These are phyloP conservation scores for Geotrypetes seraphini DNA, from an alignment of 2,797 vertebrate species.

Conservation along the genomic window DNA sequence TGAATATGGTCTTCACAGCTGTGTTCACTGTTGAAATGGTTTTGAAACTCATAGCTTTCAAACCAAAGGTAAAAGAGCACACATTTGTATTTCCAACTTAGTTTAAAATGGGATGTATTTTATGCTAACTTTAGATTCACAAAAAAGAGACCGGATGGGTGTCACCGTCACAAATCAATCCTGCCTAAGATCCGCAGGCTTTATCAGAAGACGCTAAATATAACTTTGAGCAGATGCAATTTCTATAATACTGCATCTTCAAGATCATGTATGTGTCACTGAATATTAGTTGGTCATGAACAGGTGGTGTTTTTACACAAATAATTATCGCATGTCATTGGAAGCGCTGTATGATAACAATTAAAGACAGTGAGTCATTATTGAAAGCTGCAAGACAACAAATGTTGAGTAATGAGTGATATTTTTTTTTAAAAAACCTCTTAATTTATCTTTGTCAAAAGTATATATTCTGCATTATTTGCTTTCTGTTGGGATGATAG, in stretches of 20 bases:
- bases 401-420: neutral
- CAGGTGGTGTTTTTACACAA: constrained; percentile 4
- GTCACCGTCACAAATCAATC: neutral
- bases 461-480: neutral
- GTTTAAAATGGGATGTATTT: constrained; percentile 18
- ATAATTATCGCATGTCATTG: neutral
- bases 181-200: constrained; percentile 4
- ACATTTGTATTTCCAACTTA: constrained; percentile 9
- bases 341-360: neutral
- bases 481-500: no score
- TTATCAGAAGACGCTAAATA: neutral
- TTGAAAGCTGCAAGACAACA: no score
- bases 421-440: no score
- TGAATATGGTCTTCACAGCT: constrained; percentile 97
- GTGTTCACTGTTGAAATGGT: constrained; percentile 98
- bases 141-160: constrained; percentile 1
- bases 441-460: neutral
- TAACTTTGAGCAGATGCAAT: neutral
- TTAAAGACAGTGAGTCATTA: no score
- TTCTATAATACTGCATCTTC: neutral
- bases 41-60: constrained; percentile 96
- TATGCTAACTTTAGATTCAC: constrained; percentile 1
- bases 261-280: neutral
- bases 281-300: constrained; percentile 5
- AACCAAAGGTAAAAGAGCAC: constrained; percentile 82